Evolutionary conservation across 2,888 invertebrate genomes (phyloP).

Genomic region (Polyploca ridens): DNA sequence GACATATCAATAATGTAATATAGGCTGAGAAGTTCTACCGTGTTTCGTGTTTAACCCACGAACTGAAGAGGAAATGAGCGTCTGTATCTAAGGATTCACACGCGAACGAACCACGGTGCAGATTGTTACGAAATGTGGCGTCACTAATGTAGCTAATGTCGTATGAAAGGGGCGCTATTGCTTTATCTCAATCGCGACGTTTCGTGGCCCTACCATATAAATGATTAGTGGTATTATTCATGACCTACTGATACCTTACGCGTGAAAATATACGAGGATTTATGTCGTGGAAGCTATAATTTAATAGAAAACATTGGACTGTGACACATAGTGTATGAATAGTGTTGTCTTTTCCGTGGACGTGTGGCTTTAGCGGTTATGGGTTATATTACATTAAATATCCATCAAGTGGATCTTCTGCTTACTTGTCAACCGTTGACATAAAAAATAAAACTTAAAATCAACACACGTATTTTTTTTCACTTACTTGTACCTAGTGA

Average conservation of each 20-base stretch:
- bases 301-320: background rate
- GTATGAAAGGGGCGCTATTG: conserved; percentile 81
- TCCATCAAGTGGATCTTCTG: too few species aligned
- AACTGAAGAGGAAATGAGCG: conserved; percentile 74
- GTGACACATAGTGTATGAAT: background rate
- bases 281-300: background rate
- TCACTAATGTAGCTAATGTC: conserved; percentile 83
- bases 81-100: conserved; percentile 84
- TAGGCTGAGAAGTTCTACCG: conserved; percentile 30
- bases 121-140: conserved; percentile 83
- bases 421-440: too few species aligned
- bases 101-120: conserved; percentile 74
- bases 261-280: conserved; percentile 6
- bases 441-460: too few species aligned
- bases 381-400: too few species aligned
- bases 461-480: background rate
- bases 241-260: conserved; percentile 31
- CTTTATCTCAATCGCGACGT: conserved; percentile 73
- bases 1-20: conserved; percentile 21
- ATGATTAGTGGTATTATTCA: conserved; percentile 54
- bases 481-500: background rate
- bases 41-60: conserved; percentile 55
- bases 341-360: background rate
- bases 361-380: background rate
- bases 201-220: conserved; percentile 48